phyloP scores from a whole-genome alignment of 2,113 vertebrate genomes.

The Semicossyphus pulcher region DNA sequence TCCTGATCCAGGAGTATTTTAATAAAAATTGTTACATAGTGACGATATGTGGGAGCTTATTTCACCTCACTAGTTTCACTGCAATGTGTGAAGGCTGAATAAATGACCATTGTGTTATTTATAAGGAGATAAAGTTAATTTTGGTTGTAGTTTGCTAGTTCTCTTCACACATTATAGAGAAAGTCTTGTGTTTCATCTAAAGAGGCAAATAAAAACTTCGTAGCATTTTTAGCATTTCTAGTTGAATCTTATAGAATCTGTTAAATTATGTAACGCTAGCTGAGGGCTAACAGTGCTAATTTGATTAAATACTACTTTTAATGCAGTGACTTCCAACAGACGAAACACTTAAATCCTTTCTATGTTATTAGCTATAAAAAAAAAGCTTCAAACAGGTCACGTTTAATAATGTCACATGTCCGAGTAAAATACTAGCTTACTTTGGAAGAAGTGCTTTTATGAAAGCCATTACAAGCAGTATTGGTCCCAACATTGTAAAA shows the following conservation, averaged over 20 bases:
- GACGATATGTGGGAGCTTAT: conserved; percentile 50
- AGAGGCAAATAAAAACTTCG: no score
- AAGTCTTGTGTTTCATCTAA: no score
- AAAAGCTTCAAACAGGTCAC: not conserved
- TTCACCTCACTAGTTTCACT: conserved; percentile 32
- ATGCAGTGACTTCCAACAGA: no score
- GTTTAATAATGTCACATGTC: conserved; percentile 13
- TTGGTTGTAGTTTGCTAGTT: conserved; percentile 26
- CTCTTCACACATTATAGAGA: not conserved
- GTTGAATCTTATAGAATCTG: not conserved
- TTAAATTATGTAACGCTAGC: not conserved
- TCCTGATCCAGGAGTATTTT: conserved; percentile 36
- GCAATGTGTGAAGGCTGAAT: conserved; percentile 40
- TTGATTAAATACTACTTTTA: no score
- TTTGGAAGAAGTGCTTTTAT: not conserved
- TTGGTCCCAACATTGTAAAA: conserved; percentile 11
- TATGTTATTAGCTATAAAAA: not conserved
- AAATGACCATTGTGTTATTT: conserved; percentile 31
- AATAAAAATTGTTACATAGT: conserved; percentile 41
- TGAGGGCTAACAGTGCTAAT: not conserved
- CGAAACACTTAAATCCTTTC: no score
- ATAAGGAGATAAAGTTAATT: conserved; percentile 28
- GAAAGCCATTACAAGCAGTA: conserved; percentile 13
- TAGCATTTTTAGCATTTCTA: conserved; percentile 1
- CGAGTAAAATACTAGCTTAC: not conserved